phyloP scores from a whole-genome alignment of 1,140 invertebrate genomes.

The Lasioglossum baleicum region DNA sequence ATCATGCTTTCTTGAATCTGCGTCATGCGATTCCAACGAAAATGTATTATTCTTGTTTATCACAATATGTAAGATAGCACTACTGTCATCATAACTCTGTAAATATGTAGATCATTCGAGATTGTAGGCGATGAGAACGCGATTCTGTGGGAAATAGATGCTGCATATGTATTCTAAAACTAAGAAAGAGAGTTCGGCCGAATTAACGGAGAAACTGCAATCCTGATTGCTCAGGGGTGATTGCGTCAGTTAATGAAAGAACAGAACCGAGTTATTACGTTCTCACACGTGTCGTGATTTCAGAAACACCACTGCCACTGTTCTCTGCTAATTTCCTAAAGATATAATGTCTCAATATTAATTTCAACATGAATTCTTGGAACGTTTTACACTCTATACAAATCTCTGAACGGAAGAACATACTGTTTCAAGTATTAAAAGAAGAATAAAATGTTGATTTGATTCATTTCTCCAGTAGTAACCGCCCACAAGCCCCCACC shows the following conservation, averaged over 20 bases:
- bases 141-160: not conserved
- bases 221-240: not conserved
- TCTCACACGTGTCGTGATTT: not conserved
- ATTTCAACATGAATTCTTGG: not conserved
- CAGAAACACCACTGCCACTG: not conserved
- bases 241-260: not conserved
- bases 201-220: not conserved
- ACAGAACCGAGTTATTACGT: not conserved
- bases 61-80: no score
- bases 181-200: not conserved
- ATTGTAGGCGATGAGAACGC: not conserved
- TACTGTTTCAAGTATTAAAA: no score
- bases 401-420: not conserved
- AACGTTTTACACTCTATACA: not conserved
- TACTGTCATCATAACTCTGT: no score
- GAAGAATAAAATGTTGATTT: no score
- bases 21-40: no score
- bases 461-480: no score
- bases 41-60: no score
- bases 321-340: no score
- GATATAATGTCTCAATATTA: no score
- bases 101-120: no score
- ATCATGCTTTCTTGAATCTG: no score
- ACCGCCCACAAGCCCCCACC: no score
- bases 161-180: not conserved